Conservation (phyloP, 2,797 vertebrate genomes). For the Epinephelus malabaricus region DNA sequence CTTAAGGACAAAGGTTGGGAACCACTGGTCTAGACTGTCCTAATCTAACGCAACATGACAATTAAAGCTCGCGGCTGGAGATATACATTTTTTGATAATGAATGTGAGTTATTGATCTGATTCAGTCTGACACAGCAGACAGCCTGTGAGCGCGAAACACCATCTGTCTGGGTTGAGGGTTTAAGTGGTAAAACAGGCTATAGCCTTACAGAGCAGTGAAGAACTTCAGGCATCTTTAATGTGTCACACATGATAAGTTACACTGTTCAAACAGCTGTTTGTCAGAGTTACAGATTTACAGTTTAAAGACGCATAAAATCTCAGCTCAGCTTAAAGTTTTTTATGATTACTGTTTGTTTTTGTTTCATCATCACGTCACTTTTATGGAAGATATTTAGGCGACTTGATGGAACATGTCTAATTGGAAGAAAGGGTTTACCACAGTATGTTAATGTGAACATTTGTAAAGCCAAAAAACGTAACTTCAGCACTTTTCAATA, state of each 20-base stretch:
- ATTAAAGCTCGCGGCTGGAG: conserved; percentile 60
- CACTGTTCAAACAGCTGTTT: conserved; percentile 1
- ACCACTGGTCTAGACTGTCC: neutral
- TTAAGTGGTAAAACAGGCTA: conserved; percentile 5
- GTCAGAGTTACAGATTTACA: conserved; percentile 5
- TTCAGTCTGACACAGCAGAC: conserved; percentile 61
- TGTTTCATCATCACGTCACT: neutral
- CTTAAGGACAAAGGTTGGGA: too few relatives aligned
- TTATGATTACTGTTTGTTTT: neutral
- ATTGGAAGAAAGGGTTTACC: neutral
- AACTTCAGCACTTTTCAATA: neutral
- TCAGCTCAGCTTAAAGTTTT: neutral
- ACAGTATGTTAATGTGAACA: neutral
- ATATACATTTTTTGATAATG: conserved; percentile 50
- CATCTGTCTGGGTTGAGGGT: conserved; percentile 50
- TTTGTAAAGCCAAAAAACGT: conserved; percentile 1
- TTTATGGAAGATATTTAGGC: conserved; percentile 4
- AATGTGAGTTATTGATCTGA: conserved; percentile 56
- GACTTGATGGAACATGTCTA: neutral
- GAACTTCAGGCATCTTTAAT: conserved; percentile 24
- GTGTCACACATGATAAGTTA: conserved; percentile 20
- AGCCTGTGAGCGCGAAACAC: conserved; percentile 47
- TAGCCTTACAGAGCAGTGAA: conserved; percentile 17
- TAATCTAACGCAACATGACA: conserved; percentile 57
- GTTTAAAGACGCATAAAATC: conserved; percentile 7